phyloP scores from a whole-genome alignment of 2,888 invertebrate genomes.

The Pandemis heparana region DNA sequence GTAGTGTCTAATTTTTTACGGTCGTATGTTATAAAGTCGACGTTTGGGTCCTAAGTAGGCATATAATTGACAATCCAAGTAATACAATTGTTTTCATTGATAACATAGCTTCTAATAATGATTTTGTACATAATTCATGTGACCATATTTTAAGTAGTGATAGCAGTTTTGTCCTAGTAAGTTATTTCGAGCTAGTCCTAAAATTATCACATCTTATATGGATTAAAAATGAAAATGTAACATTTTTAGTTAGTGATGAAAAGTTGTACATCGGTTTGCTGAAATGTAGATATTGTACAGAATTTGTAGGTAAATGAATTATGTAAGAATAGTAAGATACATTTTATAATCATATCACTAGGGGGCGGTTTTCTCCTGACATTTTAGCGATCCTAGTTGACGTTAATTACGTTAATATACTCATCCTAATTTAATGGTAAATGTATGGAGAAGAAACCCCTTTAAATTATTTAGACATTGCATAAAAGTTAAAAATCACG shows the following conservation, averaged over 20 bases:
- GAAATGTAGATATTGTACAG: conserved; percentile 83
- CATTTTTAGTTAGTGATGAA: conserved; percentile 45
- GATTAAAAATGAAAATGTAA: conserved; percentile 51
- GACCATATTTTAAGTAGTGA: conserved; percentile 75
- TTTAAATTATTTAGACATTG: conserved; percentile 64
- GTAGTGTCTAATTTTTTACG: conserved; percentile 73
- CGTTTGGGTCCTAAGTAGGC: conserved; percentile 57
- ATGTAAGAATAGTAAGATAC: conserved; percentile 76
- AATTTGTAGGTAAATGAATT: conserved; percentile 73
- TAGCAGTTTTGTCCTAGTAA: conserved; percentile 82
- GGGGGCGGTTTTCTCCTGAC: conserved; percentile 31
- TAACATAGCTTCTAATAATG: conserved; percentile 48
- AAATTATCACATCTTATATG: conserved; percentile 65
- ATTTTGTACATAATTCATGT: conserved; percentile 78
- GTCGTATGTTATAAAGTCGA: conserved; percentile 67
- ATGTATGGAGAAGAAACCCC: conserved; percentile 27
- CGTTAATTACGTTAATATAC: conserved; percentile 20
- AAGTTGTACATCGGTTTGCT: conserved; percentile 68
- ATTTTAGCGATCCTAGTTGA: conserved; percentile 26
- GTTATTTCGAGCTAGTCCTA: conserved; percentile 83
- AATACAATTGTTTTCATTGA: conserved; percentile 44
- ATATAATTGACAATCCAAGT: conserved; percentile 50
- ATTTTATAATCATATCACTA: conserved; percentile 84
- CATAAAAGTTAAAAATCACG: conserved; percentile 55
- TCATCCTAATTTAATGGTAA: conserved; percentile 34